These are phyloP conservation scores for Andrena minutula DNA, from an alignment of 2,888 invertebrate species.

Conservation along the genomic window DNA sequence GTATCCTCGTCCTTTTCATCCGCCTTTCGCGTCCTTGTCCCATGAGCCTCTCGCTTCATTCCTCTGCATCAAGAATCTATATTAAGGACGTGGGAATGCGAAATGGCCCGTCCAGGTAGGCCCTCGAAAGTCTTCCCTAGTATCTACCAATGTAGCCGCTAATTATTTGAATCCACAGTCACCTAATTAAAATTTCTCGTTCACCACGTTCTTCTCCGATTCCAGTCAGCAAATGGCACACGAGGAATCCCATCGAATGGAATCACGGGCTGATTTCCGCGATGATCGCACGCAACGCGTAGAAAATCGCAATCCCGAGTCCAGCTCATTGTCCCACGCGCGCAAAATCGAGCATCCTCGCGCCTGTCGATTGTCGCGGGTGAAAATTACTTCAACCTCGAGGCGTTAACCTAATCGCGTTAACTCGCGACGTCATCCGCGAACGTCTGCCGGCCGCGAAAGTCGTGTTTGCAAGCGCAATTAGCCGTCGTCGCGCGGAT, in stretches of 20 bases:
- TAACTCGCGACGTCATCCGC: constrained; percentile 45
- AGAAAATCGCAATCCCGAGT: neutral
- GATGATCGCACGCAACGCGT: neutral
- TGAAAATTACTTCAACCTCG: constrained; percentile 60
- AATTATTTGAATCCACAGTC: neutral
- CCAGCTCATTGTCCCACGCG: constrained; percentile 7
- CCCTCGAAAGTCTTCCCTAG: constrained; percentile 47
- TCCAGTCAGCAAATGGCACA: neutral
- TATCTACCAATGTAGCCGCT: neutral
- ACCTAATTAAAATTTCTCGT: neutral
- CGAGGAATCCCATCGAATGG: neutral
- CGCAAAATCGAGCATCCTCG: neutral
- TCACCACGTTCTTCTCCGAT: neutral
- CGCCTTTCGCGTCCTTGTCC: constrained; percentile 36
- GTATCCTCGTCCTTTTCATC: constrained; percentile 45
- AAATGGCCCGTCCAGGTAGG: constrained; percentile 76
- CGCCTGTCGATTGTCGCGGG: constrained; percentile 29
- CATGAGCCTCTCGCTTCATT: constrained; percentile 53
- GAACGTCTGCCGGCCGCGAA: constrained; percentile 34
- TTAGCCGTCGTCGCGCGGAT: constrained; percentile 56
- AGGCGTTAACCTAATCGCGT: constrained; percentile 50
- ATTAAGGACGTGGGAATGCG: constrained; percentile 83
- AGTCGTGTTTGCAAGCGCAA: constrained; percentile 59
- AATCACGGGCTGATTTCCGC: neutral
- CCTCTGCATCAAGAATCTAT: constrained; percentile 79